Base-by-base conservation (phyloP, 2,797 vertebrate species). In the Sphaeramia orbicularis region DNA sequence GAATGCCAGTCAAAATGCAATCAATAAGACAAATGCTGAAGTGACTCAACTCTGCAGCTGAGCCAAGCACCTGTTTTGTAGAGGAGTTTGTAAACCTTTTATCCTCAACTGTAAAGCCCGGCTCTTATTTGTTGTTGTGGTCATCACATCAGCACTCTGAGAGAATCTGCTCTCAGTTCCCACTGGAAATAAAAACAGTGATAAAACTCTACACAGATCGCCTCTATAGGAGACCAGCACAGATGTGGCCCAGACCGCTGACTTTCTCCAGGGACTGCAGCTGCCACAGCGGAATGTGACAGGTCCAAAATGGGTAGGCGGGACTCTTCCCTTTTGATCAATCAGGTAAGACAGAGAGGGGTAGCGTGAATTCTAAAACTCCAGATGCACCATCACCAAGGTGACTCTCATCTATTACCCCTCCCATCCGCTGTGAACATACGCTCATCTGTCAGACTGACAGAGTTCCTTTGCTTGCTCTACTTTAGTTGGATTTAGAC, bases 251-350 rank as follows among this genome's bases (percentile, higher is more conserved):
- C 35, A 11, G 68, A 47, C 75, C 59, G n/a, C 58, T 36, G 27
- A 6, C 65, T 19, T 44, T 71, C 74, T 77, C 85, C n/a, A 0
- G 81, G 71, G 83, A 86, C 65, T 79, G 73, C 82, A 69, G 78
- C 82, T 88, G 81, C 81, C 82, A 83, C 15, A 18, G 66, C 1
- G 71, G 71, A 65, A 71, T 75, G 84, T 84, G 87, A 86, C 87
- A 80, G 83, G 51, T 71, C 74, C 35, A 9, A 65, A 88, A 84
- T 82, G 65, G 89, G 79, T 80, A 78, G 78, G 68, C 78, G 14
- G 74, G 56, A 56, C 24, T 76, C 63, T 81, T 90, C 87, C 38
- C 71, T 88, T 92, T 88, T 89, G 85, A 93, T 93, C 89, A 86
- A 84, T 92, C 91, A 88, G 86, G 58, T 73, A 59, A 55, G 81